phyloP scores from a whole-genome alignment of 2,888 invertebrate species.

The Hofmannophila pseudospretella region DNA sequence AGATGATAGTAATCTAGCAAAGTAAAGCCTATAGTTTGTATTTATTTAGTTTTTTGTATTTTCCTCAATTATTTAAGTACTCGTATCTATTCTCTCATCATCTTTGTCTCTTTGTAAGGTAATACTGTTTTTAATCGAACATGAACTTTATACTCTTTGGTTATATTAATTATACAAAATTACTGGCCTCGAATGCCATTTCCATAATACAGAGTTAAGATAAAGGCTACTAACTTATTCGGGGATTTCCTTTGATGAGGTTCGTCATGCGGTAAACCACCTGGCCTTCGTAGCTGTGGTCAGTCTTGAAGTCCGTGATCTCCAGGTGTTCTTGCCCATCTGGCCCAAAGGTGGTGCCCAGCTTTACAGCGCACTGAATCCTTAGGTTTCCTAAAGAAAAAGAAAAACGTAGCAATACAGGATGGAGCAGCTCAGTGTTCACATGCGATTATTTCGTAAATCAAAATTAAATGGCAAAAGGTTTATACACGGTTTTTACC shows the following conservation, averaged over 20 bases:
- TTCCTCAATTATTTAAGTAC: no score
- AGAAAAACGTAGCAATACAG: no score
- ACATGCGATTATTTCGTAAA: not conserved
- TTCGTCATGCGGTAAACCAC: constrained; percentile 48
- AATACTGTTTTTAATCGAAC: no score
- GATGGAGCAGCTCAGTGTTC: not conserved
- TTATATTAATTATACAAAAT: no score
- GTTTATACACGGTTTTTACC: not conserved
- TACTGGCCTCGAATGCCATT: no score
- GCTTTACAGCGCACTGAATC: constrained; percentile 28
- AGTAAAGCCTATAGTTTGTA: no score
- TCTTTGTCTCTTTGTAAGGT: no score
- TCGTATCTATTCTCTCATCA: no score
- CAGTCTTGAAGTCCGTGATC: constrained; percentile 27
- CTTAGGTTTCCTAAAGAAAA: constrained; percentile 38
- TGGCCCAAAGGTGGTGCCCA: constrained; percentile 22
- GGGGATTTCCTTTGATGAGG: constrained; percentile 42
- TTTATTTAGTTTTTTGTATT: no score
- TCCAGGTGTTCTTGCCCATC: constrained; percentile 35
- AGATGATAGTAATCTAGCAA: no score
- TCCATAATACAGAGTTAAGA: no score
- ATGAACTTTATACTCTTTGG: no score
- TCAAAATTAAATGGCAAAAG: not conserved
- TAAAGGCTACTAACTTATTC: constrained; percentile 58
- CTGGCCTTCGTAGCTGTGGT: constrained; percentile 42